A percentile compares a stretch with the other conserved stretches of the same genome.
Evolutionary conservation across 2,113 vertebrate species (phyloP).

Genomic region (Progne subis): DNA sequence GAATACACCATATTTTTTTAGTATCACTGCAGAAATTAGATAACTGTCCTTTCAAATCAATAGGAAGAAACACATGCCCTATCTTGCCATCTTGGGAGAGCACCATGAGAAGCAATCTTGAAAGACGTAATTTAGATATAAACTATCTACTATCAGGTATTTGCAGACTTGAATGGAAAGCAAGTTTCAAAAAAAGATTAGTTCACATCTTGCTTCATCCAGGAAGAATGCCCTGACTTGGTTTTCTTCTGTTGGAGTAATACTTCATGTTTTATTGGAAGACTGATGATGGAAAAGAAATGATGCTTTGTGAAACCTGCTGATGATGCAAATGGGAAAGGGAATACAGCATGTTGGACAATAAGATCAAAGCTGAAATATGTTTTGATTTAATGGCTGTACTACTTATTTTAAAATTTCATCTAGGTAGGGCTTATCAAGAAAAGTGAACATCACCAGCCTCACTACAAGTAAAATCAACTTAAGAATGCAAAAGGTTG

Average conservation of each 20-base stretch:
- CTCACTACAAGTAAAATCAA: not conserved
- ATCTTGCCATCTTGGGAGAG: not conserved
- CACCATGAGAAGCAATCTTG: not conserved
- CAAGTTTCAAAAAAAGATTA: not conserved
- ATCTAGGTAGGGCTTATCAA: not conserved
- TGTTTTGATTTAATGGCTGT: not conserved
- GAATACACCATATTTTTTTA: not conserved
- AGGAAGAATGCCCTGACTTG: not conserved
- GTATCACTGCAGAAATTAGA: not conserved
- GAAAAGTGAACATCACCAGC: not conserved
- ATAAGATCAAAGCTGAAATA: not conserved
- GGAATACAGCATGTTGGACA: fast-evolving
- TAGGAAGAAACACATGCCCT: not conserved
- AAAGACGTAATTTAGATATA: not conserved
- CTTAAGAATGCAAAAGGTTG: not conserved
- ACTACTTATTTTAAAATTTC: not conserved
- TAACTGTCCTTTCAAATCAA: not conserved
- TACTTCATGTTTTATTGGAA: not conserved
- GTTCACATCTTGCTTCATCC: not conserved
- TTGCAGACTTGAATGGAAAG: not conserved
- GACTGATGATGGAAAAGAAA: not conserved
- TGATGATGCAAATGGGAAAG: not conserved
- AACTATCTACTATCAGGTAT: not conserved
- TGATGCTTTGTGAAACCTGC: not conserved
- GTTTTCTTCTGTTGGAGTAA: not conserved